Evolutionary conservation across 2,888 invertebrate species (phyloP), one percentile per base, ranked within the genome.

Genomic region (Parnassius apollo): DNA sequence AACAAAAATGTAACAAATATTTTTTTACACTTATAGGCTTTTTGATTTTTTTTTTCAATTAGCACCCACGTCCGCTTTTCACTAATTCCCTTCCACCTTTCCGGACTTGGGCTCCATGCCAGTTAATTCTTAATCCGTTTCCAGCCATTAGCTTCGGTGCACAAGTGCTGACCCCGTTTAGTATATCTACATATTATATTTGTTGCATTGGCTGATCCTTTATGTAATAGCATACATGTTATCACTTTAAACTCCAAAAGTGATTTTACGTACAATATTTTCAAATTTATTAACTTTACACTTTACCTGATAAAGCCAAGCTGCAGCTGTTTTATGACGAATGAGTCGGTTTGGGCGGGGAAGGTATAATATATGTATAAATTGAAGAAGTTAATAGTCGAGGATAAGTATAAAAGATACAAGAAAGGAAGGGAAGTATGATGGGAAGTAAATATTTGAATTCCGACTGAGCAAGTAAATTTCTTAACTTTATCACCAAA

Each of bases 111-210:
- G 58, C 53, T 53, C 54, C 58, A 58, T 53, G 49, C 58, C 54
- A 62, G 62, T 62, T 58, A 62, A 62, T 62, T 62, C 62, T 62
- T 62, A 58, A 62, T 62, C 58, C 62, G 62, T 62, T 62, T 62
- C 62, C 57, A 62, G 62, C 62, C 62, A 62, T 62, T 62, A 58
- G 50, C 58, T 58, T 62, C 49, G 61, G 48, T 58, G 62, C 62
- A 62, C 54, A 25, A 42, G 48, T 52, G n/a, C 49, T 57, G 57
- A 48, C 46, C 52, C 13, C 49, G 49, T 53, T 62, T 54, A 50
- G 55, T 58, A 58, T 59, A 49, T 45, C 48, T 50, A 55, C 55
- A 49, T 22, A 42, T 54, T 9, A 35, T 62, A 62, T 44, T 58
- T 59, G 49, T 59, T 62, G 54, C 62, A 53, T 58, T 48, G 18